These are phyloP conservation scores for Sebastes nivosus DNA, from an alignment of 2,797 vertebrate species.

Conservation along the genomic window DNA sequence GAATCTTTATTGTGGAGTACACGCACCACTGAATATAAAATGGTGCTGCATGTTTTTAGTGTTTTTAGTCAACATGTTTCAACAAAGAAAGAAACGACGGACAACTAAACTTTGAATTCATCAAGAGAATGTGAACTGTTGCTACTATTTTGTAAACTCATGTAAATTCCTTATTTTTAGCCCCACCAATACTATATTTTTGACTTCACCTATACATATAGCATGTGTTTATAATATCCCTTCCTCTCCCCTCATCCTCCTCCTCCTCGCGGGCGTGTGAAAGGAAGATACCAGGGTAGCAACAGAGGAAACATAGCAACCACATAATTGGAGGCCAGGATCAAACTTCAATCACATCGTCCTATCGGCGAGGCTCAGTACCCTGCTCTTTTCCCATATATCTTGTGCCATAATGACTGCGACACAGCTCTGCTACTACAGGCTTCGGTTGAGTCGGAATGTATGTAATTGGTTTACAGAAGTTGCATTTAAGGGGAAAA, in stretches of 20 bases:
- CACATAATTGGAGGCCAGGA: slow-evolving; percentile 69
- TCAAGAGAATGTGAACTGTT: background rate
- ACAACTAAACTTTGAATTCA: background rate
- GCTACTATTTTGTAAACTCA: background rate
- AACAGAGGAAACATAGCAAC: slow-evolving; percentile 73
- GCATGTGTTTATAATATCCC: slow-evolving; percentile 40
- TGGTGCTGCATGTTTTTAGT: background rate
- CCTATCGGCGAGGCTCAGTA: slow-evolving; percentile 38
- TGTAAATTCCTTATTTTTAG: background rate
- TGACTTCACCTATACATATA: slow-evolving; percentile 9
- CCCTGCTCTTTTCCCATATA: slow-evolving; percentile 60
- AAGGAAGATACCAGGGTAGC: slow-evolving; percentile 65
- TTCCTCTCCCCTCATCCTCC: slow-evolving; percentile 8
- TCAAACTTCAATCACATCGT: slow-evolving; percentile 68
- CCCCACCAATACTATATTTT: background rate
- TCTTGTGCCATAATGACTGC: slow-evolving; percentile 55
- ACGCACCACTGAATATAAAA: background rate
- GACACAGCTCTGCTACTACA: slow-evolving; percentile 57
- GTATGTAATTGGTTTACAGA: slow-evolving; percentile 60
- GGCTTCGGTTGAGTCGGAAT: slow-evolving; percentile 52
- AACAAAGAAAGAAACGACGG: background rate
- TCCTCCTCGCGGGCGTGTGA: slow-evolving; percentile 50
- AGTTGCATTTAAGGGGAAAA: slow-evolving; percentile 38
- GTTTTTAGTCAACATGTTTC: background rate
- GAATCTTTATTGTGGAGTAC: background rate